Conservation (phyloP, 2,888 invertebrate species). For the Sminthurides aquaticus region DNA sequence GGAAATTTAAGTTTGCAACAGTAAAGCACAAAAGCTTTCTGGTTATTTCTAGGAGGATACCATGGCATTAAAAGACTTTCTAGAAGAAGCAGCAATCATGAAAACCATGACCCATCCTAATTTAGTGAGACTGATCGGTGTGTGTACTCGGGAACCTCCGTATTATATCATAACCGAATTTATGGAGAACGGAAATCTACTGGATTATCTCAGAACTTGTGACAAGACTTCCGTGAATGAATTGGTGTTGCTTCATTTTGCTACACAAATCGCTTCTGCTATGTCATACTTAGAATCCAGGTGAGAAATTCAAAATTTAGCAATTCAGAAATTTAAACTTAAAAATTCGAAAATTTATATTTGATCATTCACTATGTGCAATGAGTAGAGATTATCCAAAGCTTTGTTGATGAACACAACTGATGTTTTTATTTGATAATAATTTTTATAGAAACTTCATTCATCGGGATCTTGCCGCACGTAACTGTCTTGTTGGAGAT, state of each 20-base stretch:
- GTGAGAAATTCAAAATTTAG: slow-evolving; percentile 21
- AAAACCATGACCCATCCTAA: slow-evolving; percentile 99
- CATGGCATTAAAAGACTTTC: slow-evolving; percentile 97
- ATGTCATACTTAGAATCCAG: slow-evolving; percentile 82
- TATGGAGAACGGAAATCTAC: slow-evolving; percentile 95
- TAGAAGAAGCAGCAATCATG: slow-evolving; percentile 99
- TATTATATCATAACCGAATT: slow-evolving; percentile 99
- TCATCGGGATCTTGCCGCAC: slow-evolving; percentile 79
- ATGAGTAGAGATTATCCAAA: background rate
- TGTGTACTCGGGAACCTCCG: slow-evolving; percentile 96
- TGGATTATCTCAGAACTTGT: slow-evolving; percentile 87
- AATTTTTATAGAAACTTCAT: slow-evolving; percentile 39
- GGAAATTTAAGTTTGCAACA: too few relatives aligned
- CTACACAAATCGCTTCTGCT: slow-evolving; percentile 97
- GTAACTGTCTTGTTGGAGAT: slow-evolving; percentile 89
- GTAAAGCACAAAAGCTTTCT: too few relatives aligned
- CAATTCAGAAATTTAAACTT: background rate
- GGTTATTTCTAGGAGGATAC: slow-evolving; percentile 93
- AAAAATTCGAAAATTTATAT: too few relatives aligned
- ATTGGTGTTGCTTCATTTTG: slow-evolving; percentile 96
- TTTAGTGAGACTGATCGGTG: slow-evolving; percentile 91
- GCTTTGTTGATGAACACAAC: background rate
- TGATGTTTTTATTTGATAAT: background rate
- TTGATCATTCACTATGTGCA: too few relatives aligned
- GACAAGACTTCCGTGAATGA: slow-evolving; percentile 83